Evolutionary conservation across 2,113 vertebrate genomes (phyloP).

Genomic region (Rutilus rutilus): DNA sequence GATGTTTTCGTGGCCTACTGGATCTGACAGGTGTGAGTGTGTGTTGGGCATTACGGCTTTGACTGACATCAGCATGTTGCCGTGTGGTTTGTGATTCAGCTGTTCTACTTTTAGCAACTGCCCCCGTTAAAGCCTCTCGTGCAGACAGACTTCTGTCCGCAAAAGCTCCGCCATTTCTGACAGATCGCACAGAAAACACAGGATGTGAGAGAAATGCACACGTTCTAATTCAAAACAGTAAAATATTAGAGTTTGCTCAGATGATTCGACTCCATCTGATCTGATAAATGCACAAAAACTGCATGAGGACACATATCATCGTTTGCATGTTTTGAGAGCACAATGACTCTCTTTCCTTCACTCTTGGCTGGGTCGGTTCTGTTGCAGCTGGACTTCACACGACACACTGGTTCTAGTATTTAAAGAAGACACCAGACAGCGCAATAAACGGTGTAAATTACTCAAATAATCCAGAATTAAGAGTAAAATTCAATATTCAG

Average conservation of each 20-base stretch:
- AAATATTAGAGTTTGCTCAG: not conserved
- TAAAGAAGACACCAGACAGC: not conserved
- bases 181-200: too few relatives aligned
- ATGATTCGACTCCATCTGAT: not conserved
- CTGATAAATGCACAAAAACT: not conserved
- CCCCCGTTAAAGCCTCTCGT: not conserved
- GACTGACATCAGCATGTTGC: conserved; percentile 53
- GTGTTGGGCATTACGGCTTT: conserved; percentile 19
- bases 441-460: too few relatives aligned
- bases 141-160: not conserved
- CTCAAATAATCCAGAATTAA: too few relatives aligned
- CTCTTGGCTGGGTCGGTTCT: conserved; percentile 10
- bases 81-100: conserved; percentile 34
- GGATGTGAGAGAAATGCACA: not conserved
- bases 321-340: not conserved
- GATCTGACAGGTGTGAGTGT: conserved; percentile 18
- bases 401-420: conserved; percentile 18
- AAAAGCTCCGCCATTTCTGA: not conserved
- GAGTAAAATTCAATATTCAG: too few relatives aligned
- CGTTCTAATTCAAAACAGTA: not conserved
- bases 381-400: not conserved
- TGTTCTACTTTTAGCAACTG: conserved; percentile 41
- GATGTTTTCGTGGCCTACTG: not conserved
- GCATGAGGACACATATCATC: not conserved
- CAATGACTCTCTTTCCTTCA: conserved; percentile 11